phyloP scores from a whole-genome alignment of 2,888 invertebrate genomes.

The Panorpa germanica region DNA sequence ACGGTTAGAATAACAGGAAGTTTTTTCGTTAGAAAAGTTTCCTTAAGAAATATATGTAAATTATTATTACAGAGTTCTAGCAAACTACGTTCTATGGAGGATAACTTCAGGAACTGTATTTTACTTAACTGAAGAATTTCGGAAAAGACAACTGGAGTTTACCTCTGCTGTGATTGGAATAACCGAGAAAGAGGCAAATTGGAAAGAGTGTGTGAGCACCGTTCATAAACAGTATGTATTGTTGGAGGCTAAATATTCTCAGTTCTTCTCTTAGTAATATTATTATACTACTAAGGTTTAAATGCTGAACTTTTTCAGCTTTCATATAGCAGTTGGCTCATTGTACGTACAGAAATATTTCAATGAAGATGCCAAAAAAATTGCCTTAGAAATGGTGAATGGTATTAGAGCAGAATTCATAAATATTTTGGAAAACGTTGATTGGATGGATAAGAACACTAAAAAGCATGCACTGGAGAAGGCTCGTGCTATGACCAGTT shows the following conservation, averaged over 20 bases:
- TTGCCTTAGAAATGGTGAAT: conserved; percentile 22
- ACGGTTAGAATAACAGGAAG: too few species aligned
- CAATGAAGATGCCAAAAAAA: conserved; percentile 20
- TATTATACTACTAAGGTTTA: too few species aligned
- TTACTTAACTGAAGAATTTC: conserved; percentile 20
- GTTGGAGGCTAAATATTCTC: conserved; percentile 8
- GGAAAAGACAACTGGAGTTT: conserved; percentile 21
- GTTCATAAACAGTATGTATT: conserved; percentile 37
- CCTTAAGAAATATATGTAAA: neutral
- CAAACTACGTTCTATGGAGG: conserved; percentile 33
- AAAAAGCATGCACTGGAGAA: conserved; percentile 50
- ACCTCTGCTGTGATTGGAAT: conserved; percentile 21
- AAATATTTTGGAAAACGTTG: conserved; percentile 49
- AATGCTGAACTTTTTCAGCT: conserved; percentile 15
- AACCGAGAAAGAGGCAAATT: conserved; percentile 21
- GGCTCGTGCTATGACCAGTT: conserved; percentile 54
- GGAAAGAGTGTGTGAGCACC: conserved; percentile 21
- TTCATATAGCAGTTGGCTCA: conserved; percentile 22
- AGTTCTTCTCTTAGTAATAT: too few species aligned
- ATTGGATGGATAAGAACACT: conserved; percentile 77
- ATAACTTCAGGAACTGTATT: conserved; percentile 20
- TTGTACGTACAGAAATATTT: conserved; percentile 24
- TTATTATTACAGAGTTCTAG: conserved; percentile 22
- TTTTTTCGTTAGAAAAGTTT: neutral
- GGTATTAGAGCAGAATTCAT: conserved; percentile 42